Percentiles rank a stretch among this genome's conserved stretches.
These are phyloP conservation scores for Rhagoletis zephyria DNA, from an alignment of 1,140 invertebrate species.

Conservation along the genomic window DNA sequence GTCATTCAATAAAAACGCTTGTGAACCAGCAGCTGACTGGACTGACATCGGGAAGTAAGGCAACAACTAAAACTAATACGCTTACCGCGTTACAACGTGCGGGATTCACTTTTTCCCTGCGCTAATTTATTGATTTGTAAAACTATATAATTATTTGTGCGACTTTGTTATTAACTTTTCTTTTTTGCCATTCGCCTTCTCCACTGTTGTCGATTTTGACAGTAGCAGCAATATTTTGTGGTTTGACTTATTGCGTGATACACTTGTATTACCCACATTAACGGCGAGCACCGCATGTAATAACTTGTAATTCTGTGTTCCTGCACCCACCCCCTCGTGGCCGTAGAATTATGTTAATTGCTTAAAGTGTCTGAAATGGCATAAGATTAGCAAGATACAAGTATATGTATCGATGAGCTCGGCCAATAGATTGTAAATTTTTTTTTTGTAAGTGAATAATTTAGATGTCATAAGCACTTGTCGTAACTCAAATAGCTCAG, in stretches of 20 bases:
- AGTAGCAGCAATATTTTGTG: not conserved
- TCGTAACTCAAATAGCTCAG: not conserved
- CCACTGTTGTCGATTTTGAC: not conserved
- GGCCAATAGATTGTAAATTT: not conserved
- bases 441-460: not conserved
- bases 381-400: not conserved
- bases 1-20: not conserved
- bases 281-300: not conserved
- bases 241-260: not conserved
- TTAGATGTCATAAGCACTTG: conserved; percentile 10
- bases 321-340: not conserved
- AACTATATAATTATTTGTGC: not conserved
- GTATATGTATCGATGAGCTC: not conserved
- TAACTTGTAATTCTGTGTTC: not conserved
- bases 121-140: not conserved
- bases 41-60: not conserved
- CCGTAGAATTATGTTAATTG: not conserved
- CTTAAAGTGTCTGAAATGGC: not conserved
- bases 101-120: not conserved
- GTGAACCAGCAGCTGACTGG: conserved; percentile 22
- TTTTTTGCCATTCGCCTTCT: not conserved
- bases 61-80: not conserved
- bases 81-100: not conserved
- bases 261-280: not conserved
- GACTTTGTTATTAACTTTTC: not conserved